Percentiles rank a stretch among this genome's conserved stretches.
Evolutionary conservation across 2,888 invertebrate genomes (phyloP).

Genomic region (Megalurothrips usitatus): DNA sequence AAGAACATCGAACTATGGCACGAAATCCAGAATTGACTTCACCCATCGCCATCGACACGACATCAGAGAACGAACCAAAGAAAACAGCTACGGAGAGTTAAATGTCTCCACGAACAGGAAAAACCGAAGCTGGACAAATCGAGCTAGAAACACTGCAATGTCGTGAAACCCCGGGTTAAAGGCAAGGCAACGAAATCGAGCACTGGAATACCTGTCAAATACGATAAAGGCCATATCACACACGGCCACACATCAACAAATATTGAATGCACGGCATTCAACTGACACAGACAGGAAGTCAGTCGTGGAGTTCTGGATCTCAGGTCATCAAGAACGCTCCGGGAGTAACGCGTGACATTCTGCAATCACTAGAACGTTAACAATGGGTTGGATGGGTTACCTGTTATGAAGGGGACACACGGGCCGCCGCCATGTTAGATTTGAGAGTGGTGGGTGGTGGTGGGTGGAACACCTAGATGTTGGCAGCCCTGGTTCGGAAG

Average conservation of each 20-base stretch:
- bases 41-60: neutral
- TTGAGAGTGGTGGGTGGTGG: neutral
- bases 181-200: neutral
- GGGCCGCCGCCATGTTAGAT: conserved; percentile 21
- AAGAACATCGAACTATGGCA: no score
- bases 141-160: neutral
- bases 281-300: neutral
- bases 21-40: neutral
- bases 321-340: neutral
- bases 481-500: neutral
- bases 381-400: conserved; percentile 8
- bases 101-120: neutral
- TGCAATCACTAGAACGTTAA: neutral
- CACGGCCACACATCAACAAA: neutral
- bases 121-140: neutral
- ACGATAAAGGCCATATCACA: neutral
- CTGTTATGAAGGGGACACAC: conserved; percentile 12
- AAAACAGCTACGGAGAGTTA: neutral
- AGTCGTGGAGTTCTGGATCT: neutral
- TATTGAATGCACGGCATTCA: neutral
- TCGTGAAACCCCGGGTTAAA: neutral
- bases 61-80: neutral
- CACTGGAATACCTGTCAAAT: neutral
- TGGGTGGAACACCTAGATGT: neutral
- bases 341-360: neutral